Base-by-base conservation (phyloP, 2,888 invertebrate species). In the Temnothorax unifasciatus region DNA sequence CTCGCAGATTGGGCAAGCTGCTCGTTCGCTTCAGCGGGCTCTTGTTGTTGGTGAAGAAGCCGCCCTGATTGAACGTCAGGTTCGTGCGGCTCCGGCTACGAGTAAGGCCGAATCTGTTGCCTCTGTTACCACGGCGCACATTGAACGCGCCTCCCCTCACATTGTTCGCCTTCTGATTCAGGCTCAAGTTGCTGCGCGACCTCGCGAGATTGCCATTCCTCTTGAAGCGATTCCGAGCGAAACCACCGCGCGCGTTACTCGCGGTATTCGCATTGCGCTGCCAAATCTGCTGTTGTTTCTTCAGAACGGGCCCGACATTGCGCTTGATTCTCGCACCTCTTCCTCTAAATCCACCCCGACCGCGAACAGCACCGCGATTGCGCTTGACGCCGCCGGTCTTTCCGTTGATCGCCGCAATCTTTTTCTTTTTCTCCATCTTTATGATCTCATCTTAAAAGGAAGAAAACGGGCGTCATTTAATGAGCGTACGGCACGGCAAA, bases 361-460 rank as follows among this genome's bases (percentile, higher is more conserved):
- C 91, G 47, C 90, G 79, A 41, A 64, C 25, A 77, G 77, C 87
- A 73, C 90, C 86, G 82, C 87, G 85, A 64, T 84, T 85, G 59
- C 82, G 88, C 83, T 90, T 83, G 54, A 84, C 86, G 76, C 75
- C 84, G 50, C 89, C 85, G 69, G 87, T 84, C 76, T 93, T 93
- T 82, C 92, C 92, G 81, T 87, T 93, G 44, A 87, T 66, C 38
- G 91, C 83, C 75, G 90, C 91, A 8, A 90, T 86, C 90, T 94
- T 94, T 92, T 93, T 94, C 91, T 93, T 94, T 92, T 93, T 94
- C 90, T 94, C 94, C 94, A 95, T 93, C 92, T 94, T 95, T 92
- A 95, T 95, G 93, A 95, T 95, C 86, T 95, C 95, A 95, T 95
- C 95, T 95, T 94, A 93, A 95, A 95, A 94, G 92, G 91, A 94